phyloP scores from a whole-genome alignment of 2,113 vertebrate species.

The Cavia aperea region DNA sequence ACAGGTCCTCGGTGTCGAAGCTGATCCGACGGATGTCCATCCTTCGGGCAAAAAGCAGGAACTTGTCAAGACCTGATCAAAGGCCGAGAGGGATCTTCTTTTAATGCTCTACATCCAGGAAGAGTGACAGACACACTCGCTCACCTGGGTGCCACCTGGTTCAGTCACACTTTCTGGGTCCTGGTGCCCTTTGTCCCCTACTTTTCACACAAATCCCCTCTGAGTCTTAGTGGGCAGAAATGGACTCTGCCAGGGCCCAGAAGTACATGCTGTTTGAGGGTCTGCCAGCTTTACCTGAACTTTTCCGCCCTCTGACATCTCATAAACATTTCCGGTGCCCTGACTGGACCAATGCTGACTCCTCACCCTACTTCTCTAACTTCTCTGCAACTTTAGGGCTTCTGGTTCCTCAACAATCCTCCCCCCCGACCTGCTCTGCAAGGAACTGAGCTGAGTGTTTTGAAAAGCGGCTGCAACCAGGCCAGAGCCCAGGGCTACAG shows the following conservation, averaged over 20 bases:
- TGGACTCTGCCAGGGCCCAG: background rate
- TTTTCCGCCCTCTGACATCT: background rate
- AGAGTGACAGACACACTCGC: slow-evolving; percentile 79
- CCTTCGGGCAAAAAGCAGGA: slow-evolving; percentile 99
- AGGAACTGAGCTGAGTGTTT: background rate
- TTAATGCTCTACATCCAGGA: slow-evolving; percentile 96
- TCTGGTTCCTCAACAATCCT: background rate
- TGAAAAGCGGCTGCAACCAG: background rate
- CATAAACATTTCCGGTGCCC: background rate
- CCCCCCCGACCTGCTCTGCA: background rate
- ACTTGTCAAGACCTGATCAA: slow-evolving; percentile 99
- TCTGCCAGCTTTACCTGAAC: background rate
- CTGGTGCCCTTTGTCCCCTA: slow-evolving; percentile 32
- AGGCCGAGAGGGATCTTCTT: slow-evolving; percentile 98
- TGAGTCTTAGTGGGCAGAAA: background rate
- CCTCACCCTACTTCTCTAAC: background rate
- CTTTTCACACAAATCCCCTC: slow-evolving; percentile 22
- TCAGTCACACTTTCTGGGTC: slow-evolving; percentile 24
- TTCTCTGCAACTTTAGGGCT: background rate
- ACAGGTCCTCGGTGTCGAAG: slow-evolving; percentile 97
- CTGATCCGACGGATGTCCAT: slow-evolving; percentile 99
- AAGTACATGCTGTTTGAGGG: background rate
- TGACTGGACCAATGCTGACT: background rate
- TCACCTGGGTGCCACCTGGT: slow-evolving; percentile 58
- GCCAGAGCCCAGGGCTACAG: no score